A percentile compares a stretch with the other conserved stretches of the same genome.
These are phyloP conservation scores for Stictonetta naevosa DNA, from an alignment of 2,113 vertebrate genomes.

Conservation along the genomic window DNA sequence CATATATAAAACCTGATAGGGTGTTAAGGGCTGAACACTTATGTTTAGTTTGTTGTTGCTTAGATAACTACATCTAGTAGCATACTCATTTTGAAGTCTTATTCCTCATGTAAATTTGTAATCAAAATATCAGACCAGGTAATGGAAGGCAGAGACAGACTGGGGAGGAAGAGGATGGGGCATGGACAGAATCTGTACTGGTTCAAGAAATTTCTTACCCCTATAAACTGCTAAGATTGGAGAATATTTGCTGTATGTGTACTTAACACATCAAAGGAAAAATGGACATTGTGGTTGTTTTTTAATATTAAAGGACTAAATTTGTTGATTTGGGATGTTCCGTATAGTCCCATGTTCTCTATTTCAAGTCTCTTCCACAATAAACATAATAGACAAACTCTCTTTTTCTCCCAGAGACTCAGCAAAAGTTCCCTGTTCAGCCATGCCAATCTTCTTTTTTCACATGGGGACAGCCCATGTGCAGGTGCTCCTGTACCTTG, in stretches of 20 bases:
- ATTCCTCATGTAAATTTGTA: not conserved
- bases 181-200: not conserved
- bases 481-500: too few relatives aligned
- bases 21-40: not conserved
- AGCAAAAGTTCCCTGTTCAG: too few relatives aligned
- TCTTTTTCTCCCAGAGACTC: too few relatives aligned
- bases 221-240: not conserved
- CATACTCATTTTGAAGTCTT: not conserved
- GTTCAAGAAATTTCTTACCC: not conserved
- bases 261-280: not conserved
- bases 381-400: too few relatives aligned
- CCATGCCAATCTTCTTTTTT: too few relatives aligned
- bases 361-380: not conserved
- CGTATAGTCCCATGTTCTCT: not conserved
- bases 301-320: not conserved
- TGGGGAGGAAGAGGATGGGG: too few relatives aligned
- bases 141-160: not conserved
- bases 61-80: not conserved
- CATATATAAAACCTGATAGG: constrained; percentile 12
- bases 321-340: not conserved
- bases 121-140: not conserved
- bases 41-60: not conserved
- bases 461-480: too few relatives aligned
- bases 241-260: not conserved
- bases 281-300: not conserved